These are phyloP conservation scores for Thecophora atra DNA, from an alignment of 2,888 invertebrate genomes.

Conservation along the genomic window DNA sequence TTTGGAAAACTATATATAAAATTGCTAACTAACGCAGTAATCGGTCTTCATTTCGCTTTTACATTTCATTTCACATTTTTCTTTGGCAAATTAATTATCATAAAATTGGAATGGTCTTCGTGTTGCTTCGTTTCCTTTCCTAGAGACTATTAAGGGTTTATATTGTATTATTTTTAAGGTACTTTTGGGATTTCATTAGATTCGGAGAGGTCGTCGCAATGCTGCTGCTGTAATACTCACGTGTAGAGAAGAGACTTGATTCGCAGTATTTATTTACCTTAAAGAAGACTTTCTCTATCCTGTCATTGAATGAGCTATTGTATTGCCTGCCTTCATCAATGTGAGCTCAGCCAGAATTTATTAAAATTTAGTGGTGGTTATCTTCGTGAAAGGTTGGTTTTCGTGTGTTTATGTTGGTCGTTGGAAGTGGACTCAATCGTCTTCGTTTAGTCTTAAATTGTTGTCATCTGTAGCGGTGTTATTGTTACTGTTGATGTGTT, in stretches of 20 bases:
- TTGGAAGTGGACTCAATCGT: slow-evolving; percentile 6
- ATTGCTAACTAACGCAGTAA: slow-evolving; percentile 23
- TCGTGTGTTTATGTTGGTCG: slow-evolving; percentile 9
- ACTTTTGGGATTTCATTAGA: slow-evolving; percentile 25
- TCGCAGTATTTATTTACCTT: not conserved
- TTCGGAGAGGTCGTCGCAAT: not conserved
- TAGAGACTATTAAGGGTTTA: slow-evolving; percentile 3
- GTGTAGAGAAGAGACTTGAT: not conserved
- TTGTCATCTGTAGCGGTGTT: not conserved
- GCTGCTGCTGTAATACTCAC: not conserved
- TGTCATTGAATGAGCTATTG: not conserved
- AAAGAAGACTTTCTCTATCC: not conserved
- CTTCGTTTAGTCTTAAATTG: slow-evolving; percentile 12
- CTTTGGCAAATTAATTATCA: slow-evolving; percentile 29
- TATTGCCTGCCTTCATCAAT: not conserved
- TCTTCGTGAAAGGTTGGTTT: not conserved
- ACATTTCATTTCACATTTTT: too few species aligned
- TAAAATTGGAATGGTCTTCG: slow-evolving; percentile 18
- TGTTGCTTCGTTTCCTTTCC: not conserved
- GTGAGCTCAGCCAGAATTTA: not conserved
- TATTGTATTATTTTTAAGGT: slow-evolving; percentile 29
- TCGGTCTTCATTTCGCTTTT: not conserved
- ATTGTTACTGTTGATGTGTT: not conserved
- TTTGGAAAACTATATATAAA: slow-evolving; percentile 27
- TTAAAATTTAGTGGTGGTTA: not conserved